Base-by-base conservation (phyloP, 2,888 invertebrate species). In the Eurytoma californica region DNA sequence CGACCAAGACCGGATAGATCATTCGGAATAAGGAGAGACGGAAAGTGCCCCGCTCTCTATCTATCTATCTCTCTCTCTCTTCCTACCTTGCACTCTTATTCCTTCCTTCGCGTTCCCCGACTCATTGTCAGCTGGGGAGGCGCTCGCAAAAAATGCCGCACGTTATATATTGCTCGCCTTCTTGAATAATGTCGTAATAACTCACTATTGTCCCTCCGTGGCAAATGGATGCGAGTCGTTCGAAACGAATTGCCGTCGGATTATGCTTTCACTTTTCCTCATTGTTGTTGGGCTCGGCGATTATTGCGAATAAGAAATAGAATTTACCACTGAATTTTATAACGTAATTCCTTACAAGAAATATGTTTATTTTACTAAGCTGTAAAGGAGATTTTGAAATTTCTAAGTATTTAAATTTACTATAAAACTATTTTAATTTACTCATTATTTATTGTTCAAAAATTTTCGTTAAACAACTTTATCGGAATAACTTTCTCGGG, bases 151-250 rank as follows among this genome's bases (percentile, higher is more conserved):
- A 74, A 66, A 74, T 65, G 28, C 51, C 39, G 53, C 24, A 55
- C 51, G 13, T 55, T 55, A 63, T 72, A 24, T 63, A 63, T 55
- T 16, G 12, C 12, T n/a, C 24, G 12, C 12, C n/a, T 16, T 55
- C 28, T 53, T 57, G 65, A 65, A 65, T 73, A 73, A 73, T 65
- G 49, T 47, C 57, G 18, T 72, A 28, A 63, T 73, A 57, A 55
- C 57, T 57, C 30, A 47, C 20, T 49, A 73, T 57, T 55, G 47
- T 65, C n/a, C 13, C 24, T 73, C 47, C 39, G 39, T 47, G 49
- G 18, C 16, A 63, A 63, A 72, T 63, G 20, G 53, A 72, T 18
- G 39, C 5, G 39, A 18, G 47, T 16, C 20, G n/a, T 30, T 65
- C 24, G 18, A 39, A 20, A 20, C 16, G 7, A 55, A 28, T 55